These are phyloP conservation scores for Pyrrhosoma nymphula DNA, from an alignment of 2,888 invertebrate genomes.

Conservation along the genomic window DNA sequence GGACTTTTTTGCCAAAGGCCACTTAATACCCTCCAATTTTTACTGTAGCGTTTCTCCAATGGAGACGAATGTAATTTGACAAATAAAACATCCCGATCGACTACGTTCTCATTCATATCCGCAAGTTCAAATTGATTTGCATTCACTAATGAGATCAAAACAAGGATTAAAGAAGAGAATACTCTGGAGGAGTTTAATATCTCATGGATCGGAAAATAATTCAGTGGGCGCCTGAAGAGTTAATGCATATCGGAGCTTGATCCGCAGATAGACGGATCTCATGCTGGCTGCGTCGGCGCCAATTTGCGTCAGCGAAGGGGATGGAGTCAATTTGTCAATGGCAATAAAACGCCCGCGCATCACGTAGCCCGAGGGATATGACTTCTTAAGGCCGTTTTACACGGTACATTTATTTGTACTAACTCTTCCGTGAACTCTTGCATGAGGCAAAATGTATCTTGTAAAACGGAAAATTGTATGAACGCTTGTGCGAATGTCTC, in stretches of 20 bases:
- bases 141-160: background rate
- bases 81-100: background rate
- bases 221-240: background rate
- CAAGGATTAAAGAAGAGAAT: slow-evolving; percentile 1
- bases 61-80: background rate
- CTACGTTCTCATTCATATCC: background rate
- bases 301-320: background rate
- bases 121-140: background rate
- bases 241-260: background rate
- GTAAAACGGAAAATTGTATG: no score
- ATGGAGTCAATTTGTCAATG: background rate
- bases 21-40: background rate
- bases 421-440: no score
- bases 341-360: background rate
- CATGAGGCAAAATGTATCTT: no score
- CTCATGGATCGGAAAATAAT: background rate
- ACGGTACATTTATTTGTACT: no score
- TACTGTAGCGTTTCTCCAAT: background rate
- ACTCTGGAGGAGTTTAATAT: background rate
- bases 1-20: background rate
- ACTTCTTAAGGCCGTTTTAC: no score
- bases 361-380: background rate
- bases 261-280: background rate
- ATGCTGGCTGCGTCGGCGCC: background rate
- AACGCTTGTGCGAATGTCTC: no score